Base-by-base conservation (phyloP, 2,888 invertebrate genomes). In the Lordiphosa fenestrarum region DNA sequence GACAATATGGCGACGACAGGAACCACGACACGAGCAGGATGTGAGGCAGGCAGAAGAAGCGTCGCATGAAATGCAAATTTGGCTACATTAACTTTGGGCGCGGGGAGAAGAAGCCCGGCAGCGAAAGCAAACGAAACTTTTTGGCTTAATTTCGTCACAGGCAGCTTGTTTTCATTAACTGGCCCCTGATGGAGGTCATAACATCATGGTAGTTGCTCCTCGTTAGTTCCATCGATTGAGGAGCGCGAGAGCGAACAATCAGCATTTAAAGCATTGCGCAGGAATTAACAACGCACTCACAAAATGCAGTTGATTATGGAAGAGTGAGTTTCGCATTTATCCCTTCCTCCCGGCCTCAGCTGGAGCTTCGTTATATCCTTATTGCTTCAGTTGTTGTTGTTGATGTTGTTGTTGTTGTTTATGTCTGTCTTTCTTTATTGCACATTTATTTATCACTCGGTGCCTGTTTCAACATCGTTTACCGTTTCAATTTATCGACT, bases 111-210 rank as follows among this genome's bases (percentile, higher is more conserved):
- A 6, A 6, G 23, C 23, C 12, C 6, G 40, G 40, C 15, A 36
- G 41, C 47, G 37, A 49, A 68, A 52, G 7, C 30, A 15, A 15
- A 15, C 1, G 30, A 30, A 30, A 30, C 30, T 53, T 63, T 48
- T 53, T 49, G 65, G 65, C 71, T 73, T 71, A 66, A 66, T 68
- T 69, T 73, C 68, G 74, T 73, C 78, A 66, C 61, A 60, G 62
- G 69, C 84, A 71, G 82, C 84, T 73, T 82, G 74, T 84, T 84
- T 84, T 81, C 84, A 84, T 77, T 77, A 84, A 84, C 84, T 81
- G 69, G 77, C 81, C 73, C 66, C 37, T 33, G 53, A 19, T 30
- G n/a, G 30, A 21, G 50, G 37, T 9, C 46, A 60, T 62, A 66
- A 76, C 55, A 66, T 37, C 48, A 30, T 30, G 62, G 61, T 50